Evolutionary conservation across 2,888 invertebrate species (phyloP).

Genomic region (Hydrotaea cyrtoneurina): DNA sequence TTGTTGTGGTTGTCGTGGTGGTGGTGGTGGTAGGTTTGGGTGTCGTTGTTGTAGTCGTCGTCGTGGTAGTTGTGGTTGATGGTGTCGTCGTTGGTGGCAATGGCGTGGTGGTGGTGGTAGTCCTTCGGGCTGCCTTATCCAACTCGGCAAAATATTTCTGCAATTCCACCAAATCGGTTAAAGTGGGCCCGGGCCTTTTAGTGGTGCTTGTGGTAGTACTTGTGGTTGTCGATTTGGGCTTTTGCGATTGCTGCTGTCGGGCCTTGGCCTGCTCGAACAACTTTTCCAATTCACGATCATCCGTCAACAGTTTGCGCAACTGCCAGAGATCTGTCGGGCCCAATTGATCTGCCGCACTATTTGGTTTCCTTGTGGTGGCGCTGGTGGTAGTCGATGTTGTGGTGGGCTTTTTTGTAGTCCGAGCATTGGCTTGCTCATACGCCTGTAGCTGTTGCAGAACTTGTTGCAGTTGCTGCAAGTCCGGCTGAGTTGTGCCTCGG

Average conservation of each 20-base stretch:
- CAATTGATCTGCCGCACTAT: conserved; percentile 30
- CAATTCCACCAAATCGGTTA: conserved; percentile 66
- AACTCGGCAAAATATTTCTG: conserved; percentile 78
- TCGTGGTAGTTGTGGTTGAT: conserved; percentile 37
- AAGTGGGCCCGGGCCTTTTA: conserved; percentile 74
- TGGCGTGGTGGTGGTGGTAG: conserved; percentile 40
- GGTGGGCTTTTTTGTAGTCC: conserved; percentile 40
- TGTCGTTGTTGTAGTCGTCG: conserved; percentile 58
- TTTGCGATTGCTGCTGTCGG: conserved; percentile 67
- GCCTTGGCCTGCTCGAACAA: conserved; percentile 77
- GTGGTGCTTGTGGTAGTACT: conserved; percentile 76
- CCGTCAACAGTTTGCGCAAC: conserved; percentile 81
- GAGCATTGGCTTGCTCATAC: conserved; percentile 71
- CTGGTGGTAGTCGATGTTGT: background rate
- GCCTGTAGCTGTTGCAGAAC: conserved; percentile 73
- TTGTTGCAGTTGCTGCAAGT: conserved; percentile 72
- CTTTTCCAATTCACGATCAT: conserved; percentile 79
- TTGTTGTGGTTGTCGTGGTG: conserved; percentile 67
- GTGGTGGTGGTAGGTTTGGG: conserved; percentile 58
- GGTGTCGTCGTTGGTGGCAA: conserved; percentile 46
- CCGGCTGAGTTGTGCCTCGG: conserved; percentile 54
- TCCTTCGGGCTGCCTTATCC: conserved; percentile 75
- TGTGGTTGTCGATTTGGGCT: conserved; percentile 52
- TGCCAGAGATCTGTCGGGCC: conserved; percentile 81
- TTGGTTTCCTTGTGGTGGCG: conserved; percentile 44